These are phyloP conservation scores for Agrochola circellaris DNA, from an alignment of 2,888 invertebrate species.

Conservation along the genomic window DNA sequence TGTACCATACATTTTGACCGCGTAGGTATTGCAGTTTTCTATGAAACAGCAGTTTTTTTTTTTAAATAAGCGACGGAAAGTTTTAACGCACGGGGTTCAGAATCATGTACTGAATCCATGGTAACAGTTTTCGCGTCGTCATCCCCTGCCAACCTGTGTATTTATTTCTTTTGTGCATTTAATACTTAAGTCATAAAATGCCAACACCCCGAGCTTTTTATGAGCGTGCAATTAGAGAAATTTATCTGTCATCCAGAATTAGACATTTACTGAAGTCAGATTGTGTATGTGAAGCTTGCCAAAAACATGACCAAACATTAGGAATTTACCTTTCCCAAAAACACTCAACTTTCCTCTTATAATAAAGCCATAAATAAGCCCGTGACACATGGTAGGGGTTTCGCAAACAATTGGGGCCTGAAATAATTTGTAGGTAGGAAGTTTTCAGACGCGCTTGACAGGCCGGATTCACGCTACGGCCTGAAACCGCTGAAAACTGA, in stretches of 20 bases:
- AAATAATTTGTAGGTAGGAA: slow-evolving; percentile 74
- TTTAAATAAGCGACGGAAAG: no score
- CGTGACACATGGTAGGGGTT: slow-evolving; percentile 55
- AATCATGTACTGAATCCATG: no score
- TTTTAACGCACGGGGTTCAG: no score
- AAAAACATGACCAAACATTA: slow-evolving; percentile 33
- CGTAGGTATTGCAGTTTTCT: no score
- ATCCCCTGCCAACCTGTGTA: no score
- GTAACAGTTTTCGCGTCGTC: no score
- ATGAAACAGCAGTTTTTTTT: no score
- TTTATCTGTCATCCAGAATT: not conserved
- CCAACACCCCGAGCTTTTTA: no score
- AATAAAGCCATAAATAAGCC: slow-evolving; percentile 48
- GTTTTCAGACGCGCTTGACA: slow-evolving; percentile 73
- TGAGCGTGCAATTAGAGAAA: not conserved
- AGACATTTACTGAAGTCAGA: not conserved
- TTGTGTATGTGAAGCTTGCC: not conserved
- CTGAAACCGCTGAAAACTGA: slow-evolving; percentile 60
- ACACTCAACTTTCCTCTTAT: slow-evolving; percentile 26
- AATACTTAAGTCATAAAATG: no score
- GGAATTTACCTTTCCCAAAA: slow-evolving; percentile 17
- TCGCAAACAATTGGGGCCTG: slow-evolving; percentile 61
- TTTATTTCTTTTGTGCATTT: not conserved
- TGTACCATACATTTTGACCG: no score
- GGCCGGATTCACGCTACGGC: slow-evolving; percentile 57